Base-by-base conservation (phyloP, 2,888 invertebrate species). In the Boloria selene region DNA sequence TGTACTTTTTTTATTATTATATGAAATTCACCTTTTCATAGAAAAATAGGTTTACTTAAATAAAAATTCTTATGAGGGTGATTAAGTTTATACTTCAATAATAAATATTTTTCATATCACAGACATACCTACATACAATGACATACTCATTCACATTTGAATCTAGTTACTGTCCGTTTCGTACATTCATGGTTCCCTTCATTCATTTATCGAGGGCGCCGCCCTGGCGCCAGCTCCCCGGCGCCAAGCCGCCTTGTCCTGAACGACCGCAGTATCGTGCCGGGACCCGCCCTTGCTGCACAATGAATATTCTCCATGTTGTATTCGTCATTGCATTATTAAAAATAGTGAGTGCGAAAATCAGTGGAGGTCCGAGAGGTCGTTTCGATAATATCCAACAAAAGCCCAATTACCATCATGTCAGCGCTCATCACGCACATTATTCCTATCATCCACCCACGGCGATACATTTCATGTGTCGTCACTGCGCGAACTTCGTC, bases 361-460 rank as follows among this genome's bases (percentile, higher is more conserved):
- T 83, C 54, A 81, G 75, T 74, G 86, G 87, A 5, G 79, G 85
- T 17, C 85, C 83, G 6, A 78, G 81, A 59, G 84, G 81, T 49
- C 74, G 79, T 38, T 81, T 79, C 69, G 74, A 71, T 59, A 74
- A 72, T 26, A 69, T 65, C 1, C 70, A 69, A 5, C 63, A 58
- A 18, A 75, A 72, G 64, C 64, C 68, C 3, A 72, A 68, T 49
- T 67, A 73, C 65, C 81, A 87, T 65, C 81, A 87, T 73, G 83
- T 87, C 31, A 85, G 80, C 63, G 80, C 86, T 2, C 82, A 80
- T 49, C 88, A 88, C 75, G 73, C 85, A 31, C 84, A 85, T 66
- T 91, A 82, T 72, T 82, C 86, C 16, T 91, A 92, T 70, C 87
- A 90, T 68, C 91, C 91, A 13, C 90, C 91, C 0, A 80, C 74